These are phyloP conservation scores for Periophthalmodon schlosseri DNA, from an alignment of 2,113 vertebrate genomes.

Conservation along the genomic window DNA sequence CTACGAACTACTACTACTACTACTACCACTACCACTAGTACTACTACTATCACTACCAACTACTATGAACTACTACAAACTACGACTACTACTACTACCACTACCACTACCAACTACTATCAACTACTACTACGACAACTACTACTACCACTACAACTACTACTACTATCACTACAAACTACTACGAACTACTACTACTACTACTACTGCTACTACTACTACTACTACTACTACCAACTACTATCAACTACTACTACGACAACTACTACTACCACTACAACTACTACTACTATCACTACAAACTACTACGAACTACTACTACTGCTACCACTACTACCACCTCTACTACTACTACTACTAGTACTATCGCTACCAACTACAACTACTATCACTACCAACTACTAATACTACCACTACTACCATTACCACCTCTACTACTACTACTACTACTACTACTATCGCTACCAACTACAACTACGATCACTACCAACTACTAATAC, in stretches of 20 bases:
- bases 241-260: not conserved
- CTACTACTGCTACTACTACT: not conserved
- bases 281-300: not conserved
- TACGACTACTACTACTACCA: not conserved
- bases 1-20: not conserved
- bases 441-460: too few relatives aligned
- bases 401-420: not conserved
- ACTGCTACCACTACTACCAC: not conserved
- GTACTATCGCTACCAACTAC: too few relatives aligned
- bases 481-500: too few relatives aligned
- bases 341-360: too few relatives aligned
- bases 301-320: too few relatives aligned
- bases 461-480: too few relatives aligned
- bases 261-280: too few relatives aligned
- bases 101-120: not conserved
- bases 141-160: not conserved
- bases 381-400: too few relatives aligned
- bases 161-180: not conserved
- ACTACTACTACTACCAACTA: not conserved
- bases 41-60: not conserved
- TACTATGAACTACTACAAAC: too few relatives aligned
- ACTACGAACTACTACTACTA: too few relatives aligned
- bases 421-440: too few relatives aligned
- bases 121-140: too few relatives aligned
- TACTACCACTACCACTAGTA: not conserved